These are phyloP conservation scores for Nemoura dubitans DNA, from an alignment of 2,888 invertebrate genomes.

Conservation along the genomic window DNA sequence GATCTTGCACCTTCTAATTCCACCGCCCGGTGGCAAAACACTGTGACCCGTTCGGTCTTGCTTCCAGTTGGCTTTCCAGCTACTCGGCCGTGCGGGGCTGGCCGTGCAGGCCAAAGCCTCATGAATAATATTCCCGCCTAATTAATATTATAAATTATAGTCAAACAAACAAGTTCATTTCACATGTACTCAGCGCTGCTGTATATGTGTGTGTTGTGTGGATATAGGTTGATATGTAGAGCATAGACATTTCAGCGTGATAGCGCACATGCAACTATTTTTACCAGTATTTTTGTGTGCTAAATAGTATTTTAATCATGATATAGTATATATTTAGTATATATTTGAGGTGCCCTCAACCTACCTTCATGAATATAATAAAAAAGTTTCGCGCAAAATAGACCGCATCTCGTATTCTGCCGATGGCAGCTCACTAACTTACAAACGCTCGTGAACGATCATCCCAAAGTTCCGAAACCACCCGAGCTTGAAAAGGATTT, in stretches of 20 bases:
- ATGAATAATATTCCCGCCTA: slow-evolving; percentile 36
- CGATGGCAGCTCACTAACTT: background rate
- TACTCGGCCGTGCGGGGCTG: background rate
- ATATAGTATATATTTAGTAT: too few species aligned
- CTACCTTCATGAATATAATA: background rate
- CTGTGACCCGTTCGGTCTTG: background rate
- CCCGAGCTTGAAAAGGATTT: background rate
- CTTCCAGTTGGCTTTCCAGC: background rate
- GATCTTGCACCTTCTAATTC: background rate
- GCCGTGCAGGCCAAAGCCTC: background rate
- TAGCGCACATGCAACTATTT: background rate
- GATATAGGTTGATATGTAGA: background rate
- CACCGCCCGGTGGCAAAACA: background rate
- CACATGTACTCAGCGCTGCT: background rate
- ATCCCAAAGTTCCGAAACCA: background rate
- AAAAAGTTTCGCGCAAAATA: background rate
- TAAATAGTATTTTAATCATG: background rate
- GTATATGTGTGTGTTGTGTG: background rate
- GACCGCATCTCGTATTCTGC: background rate
- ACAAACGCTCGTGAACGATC: background rate
- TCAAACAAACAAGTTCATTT: slow-evolving; percentile 35
- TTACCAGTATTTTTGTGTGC: background rate
- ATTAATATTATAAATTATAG: slow-evolving; percentile 34
- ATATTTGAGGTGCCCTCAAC: background rate
- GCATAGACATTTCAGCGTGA: background rate